Evolutionary conservation across 2,888 invertebrate genomes (phyloP), one percentile per base, ranked within the genome.

Genomic region (Spatulosminthurus flaviceps): DNA sequence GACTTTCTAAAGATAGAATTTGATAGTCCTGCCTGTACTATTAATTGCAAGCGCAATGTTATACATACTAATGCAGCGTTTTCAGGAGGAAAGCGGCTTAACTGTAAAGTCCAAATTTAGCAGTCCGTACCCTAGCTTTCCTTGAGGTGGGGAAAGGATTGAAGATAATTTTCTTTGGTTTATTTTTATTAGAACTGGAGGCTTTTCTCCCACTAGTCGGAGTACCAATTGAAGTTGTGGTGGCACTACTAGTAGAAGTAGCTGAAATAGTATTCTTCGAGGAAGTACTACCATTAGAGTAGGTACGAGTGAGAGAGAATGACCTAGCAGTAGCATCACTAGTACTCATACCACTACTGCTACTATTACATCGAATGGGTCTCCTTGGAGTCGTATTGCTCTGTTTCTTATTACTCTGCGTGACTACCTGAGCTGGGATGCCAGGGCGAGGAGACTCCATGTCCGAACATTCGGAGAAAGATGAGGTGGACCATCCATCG

Each of bases 401-500:
- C 28, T n/a, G n/a, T n/a, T 51, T 21, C 43, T 75, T 61, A n/a
- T 42, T 21, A 16, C 13, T 29, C 26, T 26, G 26, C 11, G 5
- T 34, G 7, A n/a, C n/a, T n/a, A 75, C 34, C 34, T 34, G 34
- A 26, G 19, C 28, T n/a, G n/a, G n/a, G n/a, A 9, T 24, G 22
- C 69, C 29, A 2, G 28, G 69, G 69, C 19, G 28, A 22, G 28
- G 21, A 34, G 64, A 24, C 66, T 78, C 79, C 11, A 77, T 76
- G 77, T 83, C 82, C 2, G 81, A 80, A n/a, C 80, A 82, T 60
- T 82, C 84, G 7, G 79, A 66, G 16, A 79, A 79, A 34, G 70
- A 80, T 28, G 81, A 81, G 29, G 82, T 82, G 19, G 80, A 83
- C 1, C 81, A 82, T 64, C 60, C 93, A 26, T 89, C 89, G 76